Evolutionary conservation across 1,140 invertebrate species (phyloP).

Genomic region (Hydropsyche tenuis): DNA sequence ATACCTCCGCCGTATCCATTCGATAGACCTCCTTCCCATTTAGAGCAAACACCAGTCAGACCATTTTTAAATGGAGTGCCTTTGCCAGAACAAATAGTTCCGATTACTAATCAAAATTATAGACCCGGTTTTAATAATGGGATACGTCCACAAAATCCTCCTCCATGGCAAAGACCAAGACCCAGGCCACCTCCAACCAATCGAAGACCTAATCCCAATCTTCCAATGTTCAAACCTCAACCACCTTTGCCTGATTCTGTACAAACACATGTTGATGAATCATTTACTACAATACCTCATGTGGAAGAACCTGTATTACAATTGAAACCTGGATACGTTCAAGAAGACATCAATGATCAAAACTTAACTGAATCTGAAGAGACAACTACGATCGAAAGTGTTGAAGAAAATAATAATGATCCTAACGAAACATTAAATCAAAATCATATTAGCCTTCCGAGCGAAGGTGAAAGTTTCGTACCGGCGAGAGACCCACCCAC

Average conservation of each 20-base stretch:
- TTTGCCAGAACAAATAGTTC: slow-evolving; percentile 76
- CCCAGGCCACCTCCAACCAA: slow-evolving; percentile 58
- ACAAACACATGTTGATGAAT: slow-evolving; percentile 30
- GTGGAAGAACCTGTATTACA: slow-evolving; percentile 21
- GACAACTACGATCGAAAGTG: slow-evolving; percentile 54
- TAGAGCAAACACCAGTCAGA: slow-evolving; percentile 56
- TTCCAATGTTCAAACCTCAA: slow-evolving; percentile 59
- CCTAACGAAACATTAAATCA: slow-evolving; percentile 50
- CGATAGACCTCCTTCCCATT: slow-evolving; percentile 63
- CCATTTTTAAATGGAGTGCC: slow-evolving; percentile 73
- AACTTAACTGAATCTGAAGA: slow-evolving; percentile 53
- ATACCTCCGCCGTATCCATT: slow-evolving; percentile 72
- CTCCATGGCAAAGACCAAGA: slow-evolving; percentile 67
- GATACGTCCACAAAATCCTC: slow-evolving; percentile 60
- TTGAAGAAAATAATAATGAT: slow-evolving; percentile 43
- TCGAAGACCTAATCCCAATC: slow-evolving; percentile 59
- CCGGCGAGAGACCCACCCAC: slow-evolving; percentile 46
- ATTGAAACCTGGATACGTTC: slow-evolving; percentile 29
- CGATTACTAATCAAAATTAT: slow-evolving; percentile 58
- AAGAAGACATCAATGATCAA: slow-evolving; percentile 45
- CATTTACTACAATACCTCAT: slow-evolving; percentile 31
- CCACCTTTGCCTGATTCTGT: slow-evolving; percentile 48
- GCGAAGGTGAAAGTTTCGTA: slow-evolving; percentile 40
- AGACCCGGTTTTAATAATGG: slow-evolving; percentile 58
- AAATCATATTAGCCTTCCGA: slow-evolving; percentile 43